Base-by-base conservation (phyloP, 2,797 vertebrate species). In the Poliocrania exsul region DNA sequence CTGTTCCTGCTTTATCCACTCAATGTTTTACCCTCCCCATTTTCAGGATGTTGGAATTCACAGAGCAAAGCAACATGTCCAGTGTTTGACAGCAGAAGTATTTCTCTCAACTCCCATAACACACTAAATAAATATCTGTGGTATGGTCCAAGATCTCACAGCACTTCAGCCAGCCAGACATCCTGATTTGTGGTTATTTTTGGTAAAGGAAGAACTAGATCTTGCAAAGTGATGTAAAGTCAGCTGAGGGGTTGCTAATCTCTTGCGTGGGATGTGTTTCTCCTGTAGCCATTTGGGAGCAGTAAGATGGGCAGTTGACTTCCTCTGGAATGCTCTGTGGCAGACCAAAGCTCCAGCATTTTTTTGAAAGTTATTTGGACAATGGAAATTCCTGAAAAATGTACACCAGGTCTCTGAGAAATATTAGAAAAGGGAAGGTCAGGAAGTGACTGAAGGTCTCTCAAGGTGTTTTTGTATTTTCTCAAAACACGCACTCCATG, bases 221-320 rank as follows among this genome's bases (percentile, higher is more conserved):
- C 73, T 92, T 96, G 80, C 67, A 82, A 80, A 90, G 56, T 21
- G 56, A 92, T 88, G 74, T 90, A 11, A 82, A 92, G 93, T 96
- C 95, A 96, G 92, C 93, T 93, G 94, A 96, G 91, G 65, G 73
- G 60, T 72, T 95, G 95, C 91, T 97, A 85, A 95, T 97, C 87
- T 97, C 83, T 79, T 88, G 95, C 2, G 95, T 97, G 94, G 94
- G 94, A 80, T 86, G 94, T 92, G 74, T 95, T 95, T 95, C 95
- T 96, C 49, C 81, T 93, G 86, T 38, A 84, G 81, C 78, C 81
- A 3, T 93, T 71, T 88, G 90, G 87, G 88, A 96, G 74, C 93
- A 73, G 81, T 92, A 25, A 47, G 86, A 95, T 79, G 91, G 85
- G 87, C 91, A 94, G 92, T 93, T 94, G 67, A 79, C 82, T 97